Base-by-base conservation (phyloP, 1,140 invertebrate species). In the Cecropterus lyciades region DNA sequence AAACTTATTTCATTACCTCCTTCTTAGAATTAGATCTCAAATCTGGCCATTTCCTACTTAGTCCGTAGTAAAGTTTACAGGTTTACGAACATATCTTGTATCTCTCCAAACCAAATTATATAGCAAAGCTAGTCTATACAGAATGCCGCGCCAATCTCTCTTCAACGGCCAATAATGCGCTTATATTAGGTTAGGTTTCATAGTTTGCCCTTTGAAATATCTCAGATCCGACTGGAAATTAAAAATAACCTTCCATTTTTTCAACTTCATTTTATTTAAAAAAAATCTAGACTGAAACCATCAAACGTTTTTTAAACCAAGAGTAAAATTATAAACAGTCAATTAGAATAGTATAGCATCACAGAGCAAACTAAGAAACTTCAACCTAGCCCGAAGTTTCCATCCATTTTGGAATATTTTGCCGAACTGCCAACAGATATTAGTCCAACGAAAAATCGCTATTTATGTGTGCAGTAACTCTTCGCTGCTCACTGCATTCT, bases 401-500 rank as follows among this genome's bases (percentile, higher is more conserved):
- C 59, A 63, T 63, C 60, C 60, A 63, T 63, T 63, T 43, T 63
- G 60, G 46, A 27, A 52, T 63, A 27, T 13, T 51, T 40, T 62
- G 45, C 59, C 59, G 20, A 62, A 14, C 20, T 27, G 48, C 30
- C 51, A 55, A 55, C 51, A 17, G 51, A 55, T 17, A 56, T 52
- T 45, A 64, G 49, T 64, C 60, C 37, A 64, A 43, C 16, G 37
- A 53, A n/a, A n/a, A 52, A 64, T 64, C 20, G 37, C 48, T 16
- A 15, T 45, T 24, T 15, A 64, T 45, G 60, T 63, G 60, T 17
- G 60, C 51, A 30, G 60, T 43, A 37, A 66, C 43, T 51, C 65
- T 64, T 67, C 49, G 72, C 70, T 69, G 77, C 82, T 85, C 76
- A 79, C 71, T 72, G 56, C 52, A 80, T 73, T 77, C 77, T 81